A percentile compares a stretch with the other conserved stretches of the same genome.
Conservation (phyloP, 1,140 invertebrate genomes). For the Drosophila biarmipes region DNA sequence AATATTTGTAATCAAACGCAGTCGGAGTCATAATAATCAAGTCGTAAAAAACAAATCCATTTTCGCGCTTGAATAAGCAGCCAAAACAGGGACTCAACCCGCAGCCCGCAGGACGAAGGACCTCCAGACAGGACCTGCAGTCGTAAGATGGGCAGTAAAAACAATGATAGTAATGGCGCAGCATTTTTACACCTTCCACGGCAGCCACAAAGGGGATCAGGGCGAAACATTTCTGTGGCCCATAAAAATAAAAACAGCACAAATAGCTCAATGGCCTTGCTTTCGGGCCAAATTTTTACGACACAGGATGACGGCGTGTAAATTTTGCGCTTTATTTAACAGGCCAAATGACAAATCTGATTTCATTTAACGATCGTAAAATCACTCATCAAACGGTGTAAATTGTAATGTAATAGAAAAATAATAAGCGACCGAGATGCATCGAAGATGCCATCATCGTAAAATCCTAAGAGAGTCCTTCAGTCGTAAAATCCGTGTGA, state of each 20-base stretch:
- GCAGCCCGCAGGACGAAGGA: constrained; percentile 21
- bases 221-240: constrained; percentile 39
- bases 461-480: constrained; percentile 27
- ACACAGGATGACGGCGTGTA: constrained; percentile 53
- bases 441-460: constrained; percentile 68
- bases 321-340: constrained; percentile 70
- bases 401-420: constrained; percentile 79
- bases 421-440: constrained; percentile 70
- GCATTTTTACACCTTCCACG: constrained; percentile 76
- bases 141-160: constrained; percentile 61
- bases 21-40: constrained; percentile 80
- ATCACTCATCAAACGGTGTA: constrained; percentile 62
- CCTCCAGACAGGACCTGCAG: constrained; percentile 18
- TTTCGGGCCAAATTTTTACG: constrained; percentile 50
- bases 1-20: constrained; percentile 83
- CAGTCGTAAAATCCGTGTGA: constrained; percentile 67
- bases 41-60: constrained; percentile 83
- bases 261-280: constrained; percentile 66
- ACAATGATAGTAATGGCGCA: constrained; percentile 79
- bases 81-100: constrained; percentile 24
- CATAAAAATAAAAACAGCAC: constrained; percentile 59
- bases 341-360: constrained; percentile 67
- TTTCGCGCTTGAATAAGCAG: constrained; percentile 77
- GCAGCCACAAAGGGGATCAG: constrained; percentile 47
- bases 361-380: constrained; percentile 70